Conservation (phyloP, 30 jellyfish, hydroid and myxozoan genomes). For the Nemopilema nomurai region DNA sequence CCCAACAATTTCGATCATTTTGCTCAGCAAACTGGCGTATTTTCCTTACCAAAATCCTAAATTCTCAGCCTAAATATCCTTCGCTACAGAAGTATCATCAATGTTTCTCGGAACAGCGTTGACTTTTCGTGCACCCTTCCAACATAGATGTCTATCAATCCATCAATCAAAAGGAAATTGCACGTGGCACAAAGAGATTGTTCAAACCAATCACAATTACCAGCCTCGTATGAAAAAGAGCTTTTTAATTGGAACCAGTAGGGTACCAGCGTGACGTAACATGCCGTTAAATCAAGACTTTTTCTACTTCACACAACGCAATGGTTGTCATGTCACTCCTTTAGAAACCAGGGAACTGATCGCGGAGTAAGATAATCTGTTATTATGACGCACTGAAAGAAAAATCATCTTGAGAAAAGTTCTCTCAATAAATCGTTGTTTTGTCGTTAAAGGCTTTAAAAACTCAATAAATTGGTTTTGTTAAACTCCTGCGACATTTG, state of each 20-base stretch:
- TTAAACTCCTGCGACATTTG: too few species aligned
- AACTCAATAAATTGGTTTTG: too few species aligned
- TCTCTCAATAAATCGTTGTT: too few species aligned
- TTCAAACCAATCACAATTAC: slow-evolving; percentile 52
- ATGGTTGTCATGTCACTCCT: not conserved
- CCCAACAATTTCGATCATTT: slow-evolving; percentile 69
- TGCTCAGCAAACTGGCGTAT: not conserved
- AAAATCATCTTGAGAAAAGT: too few species aligned
- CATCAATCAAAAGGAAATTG: slow-evolving; percentile 10
- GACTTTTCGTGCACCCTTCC: not conserved
- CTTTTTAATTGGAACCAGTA: not conserved
- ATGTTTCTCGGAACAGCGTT: not conserved
- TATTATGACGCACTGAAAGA: too few species aligned
- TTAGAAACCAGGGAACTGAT: too few species aligned
- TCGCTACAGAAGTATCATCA: not conserved
- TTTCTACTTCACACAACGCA: not conserved
- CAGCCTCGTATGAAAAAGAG: slow-evolving; percentile 35
- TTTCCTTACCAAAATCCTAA: not conserved
- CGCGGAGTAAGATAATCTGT: too few species aligned
- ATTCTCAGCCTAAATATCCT: not conserved
- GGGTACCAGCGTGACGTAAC: not conserved
- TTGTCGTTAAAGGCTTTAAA: too few species aligned
- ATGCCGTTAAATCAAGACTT: not conserved
- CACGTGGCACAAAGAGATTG: slow-evolving; percentile 79
- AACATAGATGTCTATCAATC: not conserved